Evolutionary conservation across 2,888 invertebrate species (phyloP).

Genomic region (Ashinkailepas kermadecensis): DNA sequence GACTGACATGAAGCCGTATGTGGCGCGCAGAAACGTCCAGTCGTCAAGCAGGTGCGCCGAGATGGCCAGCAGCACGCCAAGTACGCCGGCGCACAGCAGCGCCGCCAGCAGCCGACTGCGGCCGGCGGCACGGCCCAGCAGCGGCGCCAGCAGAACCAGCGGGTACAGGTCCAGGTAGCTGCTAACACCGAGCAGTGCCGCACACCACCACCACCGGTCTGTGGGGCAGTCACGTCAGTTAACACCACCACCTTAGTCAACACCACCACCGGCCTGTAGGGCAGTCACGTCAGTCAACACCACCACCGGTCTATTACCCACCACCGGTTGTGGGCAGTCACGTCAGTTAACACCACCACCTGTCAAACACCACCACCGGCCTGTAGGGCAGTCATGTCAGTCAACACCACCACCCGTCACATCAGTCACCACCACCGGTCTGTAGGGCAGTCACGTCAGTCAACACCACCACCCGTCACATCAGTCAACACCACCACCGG

Average conservation of each 20-base stretch:
- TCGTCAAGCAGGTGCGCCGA: slow-evolving; percentile 54
- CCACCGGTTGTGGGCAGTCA: no score
- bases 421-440: no score
- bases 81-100: slow-evolving; percentile 49
- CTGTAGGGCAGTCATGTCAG: no score
- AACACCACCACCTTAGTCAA: not conserved
- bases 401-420: no score
- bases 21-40: slow-evolving; percentile 52
- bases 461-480: no score
- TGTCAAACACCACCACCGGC: no score
- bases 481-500: no score
- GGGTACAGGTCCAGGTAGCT: slow-evolving; percentile 15
- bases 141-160: slow-evolving; percentile 20
- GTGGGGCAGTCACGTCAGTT: not conserved
- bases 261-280: not conserved
- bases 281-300: not conserved
- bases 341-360: slow-evolving; percentile 52
- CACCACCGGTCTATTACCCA: not conserved
- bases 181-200: not conserved
- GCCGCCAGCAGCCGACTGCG: slow-evolving; percentile 38
- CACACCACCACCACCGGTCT: not conserved
- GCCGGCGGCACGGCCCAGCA: slow-evolving; percentile 14
- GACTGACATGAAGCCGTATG: slow-evolving; percentile 56
- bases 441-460: no score
- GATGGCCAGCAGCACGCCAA: slow-evolving; percentile 54